Evolutionary conservation across 2,888 invertebrate genomes (phyloP), one percentile per base, ranked within the genome.

Genomic region (Eupithecia centaureata): DNA sequence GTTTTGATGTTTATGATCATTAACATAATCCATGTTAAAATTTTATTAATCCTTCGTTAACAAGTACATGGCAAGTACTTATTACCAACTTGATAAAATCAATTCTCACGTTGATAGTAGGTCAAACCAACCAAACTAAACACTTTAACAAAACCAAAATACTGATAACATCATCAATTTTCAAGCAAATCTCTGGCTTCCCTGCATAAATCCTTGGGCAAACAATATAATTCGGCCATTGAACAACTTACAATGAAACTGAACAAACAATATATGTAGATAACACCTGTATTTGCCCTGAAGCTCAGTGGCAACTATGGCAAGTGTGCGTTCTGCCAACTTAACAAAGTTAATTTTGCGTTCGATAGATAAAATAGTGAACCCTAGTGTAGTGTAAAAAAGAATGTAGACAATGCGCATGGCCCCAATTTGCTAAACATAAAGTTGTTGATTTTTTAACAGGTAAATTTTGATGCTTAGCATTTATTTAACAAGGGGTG

Each of bases 211-310:
- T 38, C 58, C 25, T 59, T 73, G 64, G 51, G 63, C 65, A 69
- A 70, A 77, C 75, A 74, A 64, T 63, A 38, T 65, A 72, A 74
- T 70, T 71, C 59, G 18, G 61, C 63, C 67, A 69, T 70, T 60
- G 35, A 57, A 63, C 27, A 57, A 32, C 10, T 1, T 42, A 57
- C 28, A 54, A 59, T n/a, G 38, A 33, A 35, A 59, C 27, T 33
- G 1, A 62, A 35, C 63, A 65, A 70, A 74, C 70, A 67, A 61
- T 12, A 32, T 30, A 1, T 56, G 32, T 13, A 33, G 63, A 70
- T 64, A 74, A 76, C 91, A 91, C 91, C 91, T 91, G 91, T 91
- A 79, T 91, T 91, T 91, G 79, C 89, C 87, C 81, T 79, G 61
- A 66, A 80, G 89, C 88, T 90, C 77, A 84, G 76, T 62, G 47